Evolutionary conservation across 2,888 invertebrate species (phyloP), one percentile per base, ranked within the genome.

Genomic region (Allophyes oxyacanthae): DNA sequence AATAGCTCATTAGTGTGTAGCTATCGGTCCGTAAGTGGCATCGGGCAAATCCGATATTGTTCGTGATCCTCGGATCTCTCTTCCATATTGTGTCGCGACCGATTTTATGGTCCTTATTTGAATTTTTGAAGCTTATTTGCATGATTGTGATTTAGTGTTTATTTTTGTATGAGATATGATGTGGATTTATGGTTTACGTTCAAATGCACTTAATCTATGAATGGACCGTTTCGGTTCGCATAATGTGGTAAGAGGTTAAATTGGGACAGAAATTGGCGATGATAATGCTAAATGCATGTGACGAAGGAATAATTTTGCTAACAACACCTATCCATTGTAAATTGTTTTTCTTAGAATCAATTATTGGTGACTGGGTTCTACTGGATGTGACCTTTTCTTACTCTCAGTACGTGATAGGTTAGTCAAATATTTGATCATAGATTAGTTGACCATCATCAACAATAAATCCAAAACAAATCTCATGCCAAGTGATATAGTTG

Each of bases 101-200:
- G 89, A 93, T 92, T 94, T 93, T 91, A 93, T 93, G 91, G 92
- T 75, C 76, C 75, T 83, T 79, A 88, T 92, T 92, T 91, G 85
- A 92, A 90, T 91, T 89, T 88, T 84, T 85, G 85, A 88, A 85
- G 86, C 87, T 84, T 57, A 91, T 94, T 92, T 93, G 90, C 92
- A 92, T 94, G 89, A 92, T 91, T 93, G 90, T 92, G 91, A 92
- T 91, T 91, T 91, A 91, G 78, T 78, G 83, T 84, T 82, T 87
- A 85, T 87, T 87, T 88, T 85, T 80, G 79, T 73, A 45, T 71
- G 72, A 73, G 71, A 72, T 87, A 85, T 85, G 84, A 78, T 75
- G 74, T 70, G 77, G 79, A 85, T 83, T 82, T 89, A 90, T 89
- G 87, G 86, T 80, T 82, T 77, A 73, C 78, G 77, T 78, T 78